A percentile compares a stretch with the other conserved stretches of the same genome.
These are phyloP conservation scores for Xestoiulus laeticollis DNA, from an alignment of 2,888 invertebrate species.

Conservation along the genomic window DNA sequence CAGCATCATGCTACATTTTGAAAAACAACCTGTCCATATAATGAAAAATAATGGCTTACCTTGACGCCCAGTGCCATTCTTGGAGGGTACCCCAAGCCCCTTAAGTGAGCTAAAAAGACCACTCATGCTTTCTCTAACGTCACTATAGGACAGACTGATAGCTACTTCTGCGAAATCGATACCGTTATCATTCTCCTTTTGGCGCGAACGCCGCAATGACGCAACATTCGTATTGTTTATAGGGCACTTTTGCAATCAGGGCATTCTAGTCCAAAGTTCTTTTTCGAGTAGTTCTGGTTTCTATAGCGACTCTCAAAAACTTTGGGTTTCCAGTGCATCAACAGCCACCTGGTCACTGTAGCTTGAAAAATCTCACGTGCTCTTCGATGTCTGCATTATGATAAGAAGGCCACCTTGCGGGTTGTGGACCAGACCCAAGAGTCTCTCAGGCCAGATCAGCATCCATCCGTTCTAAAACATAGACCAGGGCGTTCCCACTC, in stretches of 20 bases:
- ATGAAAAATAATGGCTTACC: constrained; percentile 14
- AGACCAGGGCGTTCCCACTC: neutral
- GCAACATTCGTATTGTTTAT: constrained; percentile 9
- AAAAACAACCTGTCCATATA: constrained; percentile 3
- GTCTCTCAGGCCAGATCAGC: neutral
- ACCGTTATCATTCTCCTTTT: constrained; percentile 16
- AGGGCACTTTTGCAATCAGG: neutral
- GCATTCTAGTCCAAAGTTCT: neutral
- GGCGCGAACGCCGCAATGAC: constrained; percentile 26
- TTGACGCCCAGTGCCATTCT: constrained; percentile 18
- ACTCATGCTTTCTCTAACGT: constrained; percentile 8
- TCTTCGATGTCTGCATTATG: neutral
- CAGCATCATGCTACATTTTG: neutral
- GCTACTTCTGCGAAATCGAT: neutral
- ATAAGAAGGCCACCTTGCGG: neutral
- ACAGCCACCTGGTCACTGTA: neutral
- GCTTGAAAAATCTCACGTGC: neutral
- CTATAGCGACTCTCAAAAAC: neutral
- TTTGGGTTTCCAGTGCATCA: neutral
- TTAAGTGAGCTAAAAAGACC: constrained; percentile 17
- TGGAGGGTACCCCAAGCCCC: constrained; percentile 17
- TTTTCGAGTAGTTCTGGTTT: neutral
- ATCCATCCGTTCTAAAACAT: neutral
- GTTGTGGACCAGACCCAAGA: no score
- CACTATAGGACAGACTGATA: constrained; percentile 3